phyloP scores from a whole-genome alignment of 2,888 invertebrate genomes.

The Bursaphelenchus okinawaensis region DNA sequence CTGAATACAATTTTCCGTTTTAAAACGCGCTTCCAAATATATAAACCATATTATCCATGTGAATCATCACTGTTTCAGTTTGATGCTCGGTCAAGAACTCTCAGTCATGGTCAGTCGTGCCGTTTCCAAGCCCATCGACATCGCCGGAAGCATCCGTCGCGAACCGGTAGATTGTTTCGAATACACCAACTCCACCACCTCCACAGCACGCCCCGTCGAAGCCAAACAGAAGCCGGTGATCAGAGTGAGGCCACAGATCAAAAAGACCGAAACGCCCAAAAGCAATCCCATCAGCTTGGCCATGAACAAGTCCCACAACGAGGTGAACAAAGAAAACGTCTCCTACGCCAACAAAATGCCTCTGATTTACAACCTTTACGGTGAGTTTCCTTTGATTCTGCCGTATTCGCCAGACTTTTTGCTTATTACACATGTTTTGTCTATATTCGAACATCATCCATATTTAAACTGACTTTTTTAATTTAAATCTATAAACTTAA shows the following conservation, averaged over 20 bases:
- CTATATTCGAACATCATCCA: background rate
- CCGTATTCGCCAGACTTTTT: too few relatives aligned
- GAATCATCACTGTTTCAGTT: background rate
- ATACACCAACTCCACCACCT: background rate
- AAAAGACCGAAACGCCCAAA: background rate
- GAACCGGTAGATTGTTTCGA: background rate
- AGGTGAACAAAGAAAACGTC: slow-evolving; percentile 9
- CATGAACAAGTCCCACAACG: background rate
- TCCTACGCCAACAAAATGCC: slow-evolving; percentile 6
- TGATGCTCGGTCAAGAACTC: background rate
- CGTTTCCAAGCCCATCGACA: background rate
- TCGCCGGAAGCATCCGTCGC: background rate
- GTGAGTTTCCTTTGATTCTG: background rate
- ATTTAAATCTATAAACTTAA: too few relatives aligned
- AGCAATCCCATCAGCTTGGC: background rate
- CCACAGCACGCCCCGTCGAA: background rate
- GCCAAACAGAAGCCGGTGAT: slow-evolving; percentile 9
- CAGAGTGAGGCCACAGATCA: slow-evolving; percentile 10
- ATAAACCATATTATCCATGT: background rate
- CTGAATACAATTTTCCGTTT: too few relatives aligned
- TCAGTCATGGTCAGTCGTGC: background rate
- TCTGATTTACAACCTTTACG: slow-evolving; percentile 8
- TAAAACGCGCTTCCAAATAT: background rate
- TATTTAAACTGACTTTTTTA: too few relatives aligned
- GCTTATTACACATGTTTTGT: background rate